Evolutionary conservation across 2,113 vertebrate species (phyloP), one percentile per base, ranked within the genome.

Genomic region (Stomatorhinus ivindoensis): DNA sequence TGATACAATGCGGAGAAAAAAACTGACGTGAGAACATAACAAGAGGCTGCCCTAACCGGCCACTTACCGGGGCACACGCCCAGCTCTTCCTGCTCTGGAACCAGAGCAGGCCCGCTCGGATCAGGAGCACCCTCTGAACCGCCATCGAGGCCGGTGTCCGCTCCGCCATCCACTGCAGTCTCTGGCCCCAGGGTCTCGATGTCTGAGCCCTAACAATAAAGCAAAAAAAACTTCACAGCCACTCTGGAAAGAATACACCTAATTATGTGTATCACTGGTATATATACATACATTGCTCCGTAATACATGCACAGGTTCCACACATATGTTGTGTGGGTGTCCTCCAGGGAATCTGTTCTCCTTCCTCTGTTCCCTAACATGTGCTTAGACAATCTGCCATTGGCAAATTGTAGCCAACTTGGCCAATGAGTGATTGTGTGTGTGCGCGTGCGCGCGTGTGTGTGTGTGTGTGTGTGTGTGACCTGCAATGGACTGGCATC

Each of bases 181-280:
- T 98, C 97, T 4, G 94, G 93, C 55, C 93, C 96, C 90, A 97
- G 91, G 0, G 96, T 95, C 95, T 99, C 98, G 39, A 97, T 95
- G 90, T 99, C 97, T 55, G 98, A 99, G 87, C 98, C 98, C 98
- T 99, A 73, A 65, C 0, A 69, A 91, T 91, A 8, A 87, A 1
- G 87, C 69, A 27, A 89, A 35, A 35, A 84, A 39, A 80, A 42
- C 35, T 17, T 42, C 17, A 42, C 13, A 19, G 35, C 73, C 31
- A 1, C 31, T 80, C 13, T 17, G 39, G 10, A 42, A 17, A 86
- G 46, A 9, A 86, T 15, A 55, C 0, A 55, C 19, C 19, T 55
- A 86, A 10, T 48, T 24, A 24, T 48, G 46, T 50, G 10, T 50
- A 50, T 48, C 46, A 15, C 42, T 85, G 83, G 39, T 76, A 15